Base-by-base conservation (phyloP, 2,888 invertebrate species). In the Polydrusus cervinus region DNA sequence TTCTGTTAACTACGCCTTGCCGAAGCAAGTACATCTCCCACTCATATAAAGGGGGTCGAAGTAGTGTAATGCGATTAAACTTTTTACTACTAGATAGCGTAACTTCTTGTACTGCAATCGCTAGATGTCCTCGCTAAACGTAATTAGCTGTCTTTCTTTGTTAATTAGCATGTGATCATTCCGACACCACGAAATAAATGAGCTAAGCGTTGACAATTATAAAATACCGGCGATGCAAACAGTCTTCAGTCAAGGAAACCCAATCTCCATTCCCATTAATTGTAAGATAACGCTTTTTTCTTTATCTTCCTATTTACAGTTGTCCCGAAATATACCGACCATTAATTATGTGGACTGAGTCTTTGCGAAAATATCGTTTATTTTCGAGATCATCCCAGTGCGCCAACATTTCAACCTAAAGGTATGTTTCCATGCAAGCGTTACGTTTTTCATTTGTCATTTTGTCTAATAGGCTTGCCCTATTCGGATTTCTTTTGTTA, bases 231-330 rank as follows among this genome's bases (percentile, higher is more conserved):
- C 45, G 64, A 64, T 47, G 62, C 64, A 64, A 64, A 47, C 64
- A 47, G 45, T 47, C 47, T 47, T 45, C 47, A 64, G 49, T 45
- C 45, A 64, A 45, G 30, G 45, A 45, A 60, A 60, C 57, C 57
- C 57, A 66, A 85, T 85, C 84, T 85, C 80, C 77, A 80, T 81
- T 81, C 82, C 83, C 85, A 85, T 85, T 85, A 84, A 85, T 85
- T 84, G 84, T 84, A 79, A 80, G 85, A 85, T 85, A 85, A 84
- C 83, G 78, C 80, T 77, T 79, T 77, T 68, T 60, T 60, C 80
- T 83, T 84, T 85, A 85, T 85, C 84, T 78, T 82, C 73, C 81
- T 82, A 84, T 85, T 85, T 84, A 84, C 83, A 53, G 81, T 78
- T 79, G 62, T 72, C 79, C 78, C 80, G 75, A 82, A 84, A 83